phyloP scores from a whole-genome alignment of 2,113 vertebrate genomes.

The zebrafish (Danio rerio) region GRCz12tu NC_133198.1:49465501-49466000 shows the following conservation, averaged over 20 bases:
- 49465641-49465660: neutral
- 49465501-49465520: too few relatives aligned
- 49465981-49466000: too few relatives aligned
- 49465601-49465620: constrained; percentile 13
- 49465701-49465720: constrained; percentile 13
- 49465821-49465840: constrained; percentile 51
- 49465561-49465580: too few relatives aligned
- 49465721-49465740: constrained; percentile 35
- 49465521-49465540: too few relatives aligned
- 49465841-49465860: neutral
- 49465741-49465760: constrained; percentile 1
- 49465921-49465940: neutral
- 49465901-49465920: neutral
- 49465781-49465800: constrained; percentile 58
- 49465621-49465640: neutral
- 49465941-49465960: neutral
- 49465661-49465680: neutral
- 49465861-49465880: neutral
- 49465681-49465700: constrained; percentile 33
- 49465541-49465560: too few relatives aligned
- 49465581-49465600: neutral
- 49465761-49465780: constrained; percentile 51
- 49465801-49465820: constrained; percentile 40
- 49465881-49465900: too few relatives aligned
- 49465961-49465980: neutral